Base-by-base conservation (phyloP, 2,113 vertebrate genomes). In the Jaculus jaculus region DNA sequence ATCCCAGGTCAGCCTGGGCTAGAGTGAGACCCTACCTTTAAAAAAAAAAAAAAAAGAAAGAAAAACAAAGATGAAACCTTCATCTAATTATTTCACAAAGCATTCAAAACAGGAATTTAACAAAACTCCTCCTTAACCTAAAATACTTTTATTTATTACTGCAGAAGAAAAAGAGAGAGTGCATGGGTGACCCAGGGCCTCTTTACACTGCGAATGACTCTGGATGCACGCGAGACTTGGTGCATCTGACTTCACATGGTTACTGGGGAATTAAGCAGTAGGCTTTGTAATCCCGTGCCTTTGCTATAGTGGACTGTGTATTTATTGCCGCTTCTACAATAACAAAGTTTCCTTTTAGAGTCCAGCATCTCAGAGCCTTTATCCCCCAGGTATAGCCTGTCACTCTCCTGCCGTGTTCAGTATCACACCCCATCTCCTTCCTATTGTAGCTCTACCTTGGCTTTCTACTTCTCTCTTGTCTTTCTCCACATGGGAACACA, bases 351-450 rank as follows among this genome's bases (percentile, higher is more conserved):
- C 39, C 80, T 63, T 72, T 42, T n/a, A 84, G 15, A 32, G 1
- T 73, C 26, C 28, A 28, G 4, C 10, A 65, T 89, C 20, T 11
- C 26, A 66, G 4, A 34, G 17, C 66, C 42, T 28, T 1, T n/a
- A 42, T 39, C 2, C 13, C 21, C 0, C 2, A 34, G 21, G 11
- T 16, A 34, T 11, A 61, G 24, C 9, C 12, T 37, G 5, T 66
- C 23, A 73, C n/a, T 79, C n/a, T 77, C 6, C n/a, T 58, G 3
- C 26, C n/a, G 60, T 58, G 87, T 66, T 71, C 32, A 54, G 2
- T 24, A 28, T 28, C 21, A 30, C 8, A 24, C 23, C 71, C 54
- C 54, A 20, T 66, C 58, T 54, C 63, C 66, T 3, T 32, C 3
- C 24, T 1, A 13, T 8, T 17, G 6, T n/a, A 24, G 68, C 51